Evolutionary conservation across 2,888 invertebrate species (phyloP), one percentile per base, ranked within the genome.

Genomic region (Drosophila yooni): DNA sequence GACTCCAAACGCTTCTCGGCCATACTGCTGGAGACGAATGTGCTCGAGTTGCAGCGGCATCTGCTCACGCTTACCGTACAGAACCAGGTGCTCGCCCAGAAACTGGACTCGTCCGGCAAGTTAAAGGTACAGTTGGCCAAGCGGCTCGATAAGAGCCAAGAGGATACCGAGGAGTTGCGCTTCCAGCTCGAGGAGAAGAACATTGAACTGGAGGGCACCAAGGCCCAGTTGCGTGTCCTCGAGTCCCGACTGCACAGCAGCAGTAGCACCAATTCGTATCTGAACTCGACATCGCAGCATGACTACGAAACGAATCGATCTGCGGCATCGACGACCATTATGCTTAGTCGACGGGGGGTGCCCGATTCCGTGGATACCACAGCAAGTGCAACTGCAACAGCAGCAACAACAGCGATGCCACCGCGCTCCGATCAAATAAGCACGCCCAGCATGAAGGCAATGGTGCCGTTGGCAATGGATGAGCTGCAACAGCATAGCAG

Each of bases 171-270:
- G 80, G 97, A 97, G 93, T 95, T 97, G 90, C 95, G 95, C 91
- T 97, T 97, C 93, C 83, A 97, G 97, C 93, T 97, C 85, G 97
- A 97, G 93, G 97, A 97, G 92, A 96, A 96, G 91, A 96, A 95
- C 89, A 97, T 97, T 85, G 97, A 97, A 92, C 90, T 97, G 86
- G 97, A 97, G 92, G 97, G 97, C n/a, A 96, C 97, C 21, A 94
- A 95, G 76, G 97, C 97, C 1, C 95, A 95, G 68, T 94, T 97
- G 67, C 95, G 97, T n/a, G 95, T 96, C 76, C 93, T 97, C 75
- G 97, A 97, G 91, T 95, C 91, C 46, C 92, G 92, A 59, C 81
- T 91, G 40, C 90, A 90, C 60, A 83, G 89, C 70, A 88, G 88
- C 78, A 90, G 94, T 90, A 92, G 94, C 91, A 88, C 94, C 88